Evolutionary conservation across 1,140 invertebrate genomes (phyloP), one percentile per base, ranked within the genome.

Genomic region (Monochamus saltuarius): DNA sequence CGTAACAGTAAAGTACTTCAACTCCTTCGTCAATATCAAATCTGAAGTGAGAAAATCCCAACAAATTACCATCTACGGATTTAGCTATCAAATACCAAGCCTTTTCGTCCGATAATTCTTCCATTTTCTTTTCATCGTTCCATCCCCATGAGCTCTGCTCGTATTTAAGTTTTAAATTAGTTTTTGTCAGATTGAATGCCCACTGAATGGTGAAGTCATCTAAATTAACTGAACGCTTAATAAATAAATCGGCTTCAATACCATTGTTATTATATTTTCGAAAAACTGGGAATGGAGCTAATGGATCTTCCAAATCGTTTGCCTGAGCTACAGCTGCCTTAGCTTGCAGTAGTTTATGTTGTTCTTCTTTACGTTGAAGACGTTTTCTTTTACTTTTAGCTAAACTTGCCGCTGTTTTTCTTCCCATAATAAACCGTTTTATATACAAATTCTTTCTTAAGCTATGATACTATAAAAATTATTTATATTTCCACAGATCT

Each of bases 1-100:
- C 91, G 78, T 94, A 94, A 76, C 90, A 91, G 75, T 94, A 94
- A 7, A 93, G 72, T 35, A 94, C 89, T 78, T 89, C 84, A 36
- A 84, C 76, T 0, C 84, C 87, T 72, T 87, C 82, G 73, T 94
- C 91, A 65, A 92, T 77, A 72, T 93, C 91, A 80, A 92, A 94
- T 60, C 90, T 80, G 73, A 93, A 94, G 62, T 84, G 83, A 59
- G 82, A 82, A 70, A 83, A 84, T 17, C 81, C 83, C 22, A 83
- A 68, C 4, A 77, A 75, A 67, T 75, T 78, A 7, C 78, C 78
- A 56, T 79, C 76, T 43, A 74, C 70, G 35, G 78, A 72, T 69
- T 78, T 79, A 8, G 84, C 88, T 56, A 91, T 79, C 29, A 91
- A 74, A 75, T 89, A 90, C 81, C 85, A 85, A 4, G 89, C 87